Conservation (phyloP, 2,797 vertebrate species). For the Alcedo atthis region DNA sequence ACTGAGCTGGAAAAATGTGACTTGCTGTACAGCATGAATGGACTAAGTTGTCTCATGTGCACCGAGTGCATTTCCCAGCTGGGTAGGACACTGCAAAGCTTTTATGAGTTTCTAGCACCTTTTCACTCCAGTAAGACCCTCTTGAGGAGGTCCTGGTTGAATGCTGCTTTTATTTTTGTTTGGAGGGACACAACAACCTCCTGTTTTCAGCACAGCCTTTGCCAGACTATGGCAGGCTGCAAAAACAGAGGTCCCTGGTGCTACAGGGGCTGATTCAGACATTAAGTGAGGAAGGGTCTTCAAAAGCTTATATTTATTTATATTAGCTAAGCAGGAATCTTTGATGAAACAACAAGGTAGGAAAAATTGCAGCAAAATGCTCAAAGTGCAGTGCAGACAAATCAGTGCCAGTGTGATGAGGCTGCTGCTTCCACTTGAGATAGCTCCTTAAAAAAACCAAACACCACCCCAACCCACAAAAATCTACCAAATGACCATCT, state of each 20-base stretch:
- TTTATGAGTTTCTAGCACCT: slow-evolving; percentile 4
- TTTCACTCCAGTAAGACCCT: neutral
- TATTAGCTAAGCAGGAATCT: neutral
- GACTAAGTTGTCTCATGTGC: slow-evolving; percentile 14
- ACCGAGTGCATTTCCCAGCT: slow-evolving; percentile 1
- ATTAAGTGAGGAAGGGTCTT: neutral
- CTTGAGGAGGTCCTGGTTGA: neutral
- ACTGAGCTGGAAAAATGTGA: slow-evolving; percentile 46
- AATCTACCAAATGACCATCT: neutral
- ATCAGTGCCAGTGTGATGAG: neutral
- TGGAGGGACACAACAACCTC: neutral
- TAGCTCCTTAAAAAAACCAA: neutral
- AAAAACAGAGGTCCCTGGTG: neutral
- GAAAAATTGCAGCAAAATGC: neutral
- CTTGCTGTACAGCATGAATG: slow-evolving; percentile 7
- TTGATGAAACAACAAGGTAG: neutral
- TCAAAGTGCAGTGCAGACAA: neutral
- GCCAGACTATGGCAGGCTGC: neutral
- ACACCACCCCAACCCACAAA: neutral
- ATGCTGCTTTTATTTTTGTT: slow-evolving; percentile 29
- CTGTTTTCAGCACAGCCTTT: neutral
- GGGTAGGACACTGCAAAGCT: slow-evolving; percentile 17
- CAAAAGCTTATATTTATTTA: neutral
- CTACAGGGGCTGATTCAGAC: neutral
- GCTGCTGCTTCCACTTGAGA: neutral